Base-by-base conservation (phyloP, 1,140 invertebrate genomes). In the Phenacoccus solenopsis region DNA sequence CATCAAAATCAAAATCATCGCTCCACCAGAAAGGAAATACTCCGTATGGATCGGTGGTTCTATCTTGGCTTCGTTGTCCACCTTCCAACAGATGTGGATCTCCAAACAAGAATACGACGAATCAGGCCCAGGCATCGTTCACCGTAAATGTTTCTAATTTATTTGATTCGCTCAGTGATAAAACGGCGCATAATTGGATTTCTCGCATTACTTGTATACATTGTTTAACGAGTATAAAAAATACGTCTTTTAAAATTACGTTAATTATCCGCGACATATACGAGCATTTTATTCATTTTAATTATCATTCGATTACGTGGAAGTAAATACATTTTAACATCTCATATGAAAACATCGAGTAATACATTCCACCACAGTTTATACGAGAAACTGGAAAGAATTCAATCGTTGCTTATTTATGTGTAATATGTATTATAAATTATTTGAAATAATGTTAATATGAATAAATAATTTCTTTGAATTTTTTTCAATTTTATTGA, bases 1-100 rank as follows among this genome's bases (percentile, higher is more conserved):
- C 69, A 90, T 91, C 86, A 94, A 94, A 82, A 93, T 94, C 85
- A 94, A 94, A 85, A 93, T 94, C 84, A 93, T 94, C 80, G 92
- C 92, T 79, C 92, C 89, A 74, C 91, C 91, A 72, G 91, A 94
- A 80, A 88, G 91, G 81, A 94, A 94, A 79, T 94, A 94, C 84
- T 93, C 90, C 81, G 90, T 93, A 79, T 93, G 90, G 90, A 92
- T 92, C 84, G 87, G 88, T 78, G 90, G 90, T 74, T 91, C 89
- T 80, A 92, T 91, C 83, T 80, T 92, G 74, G 90, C 90, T 72
- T 92, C 90, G 61, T 81, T 90, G 71, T 89, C 88, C 77, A 90
- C 88, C 77, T 90, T 90, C 86, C 88, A 90, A 78, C 87, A 88
- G 83, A 91, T 91, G 89, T 94, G 92, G 92, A 94, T 88, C 82